A percentile compares a stretch with the other conserved stretches of the same genome.
phyloP scores from a whole-genome alignment of 2,888 invertebrate genomes.

The Ophion obscuratus region DNA sequence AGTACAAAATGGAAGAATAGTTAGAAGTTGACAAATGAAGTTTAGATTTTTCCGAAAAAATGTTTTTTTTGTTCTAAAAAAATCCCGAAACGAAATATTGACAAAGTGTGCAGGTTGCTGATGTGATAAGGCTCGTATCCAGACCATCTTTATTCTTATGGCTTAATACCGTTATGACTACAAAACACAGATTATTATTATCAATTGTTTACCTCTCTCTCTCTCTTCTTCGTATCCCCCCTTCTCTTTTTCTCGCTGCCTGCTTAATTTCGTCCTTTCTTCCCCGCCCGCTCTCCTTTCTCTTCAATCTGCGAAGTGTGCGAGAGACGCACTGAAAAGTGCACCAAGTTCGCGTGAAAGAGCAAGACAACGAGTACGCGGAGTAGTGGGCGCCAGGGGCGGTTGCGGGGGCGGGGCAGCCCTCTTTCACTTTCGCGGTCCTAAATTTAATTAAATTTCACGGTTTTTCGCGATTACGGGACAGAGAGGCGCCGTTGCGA shows the following conservation, averaged over 20 bases:
- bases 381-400: not conserved
- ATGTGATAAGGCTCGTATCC: slow-evolving; percentile 64
- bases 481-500: slow-evolving; percentile 78
- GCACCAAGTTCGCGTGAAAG: slow-evolving; percentile 21
- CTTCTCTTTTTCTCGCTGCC: slow-evolving; percentile 55
- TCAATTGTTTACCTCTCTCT: slow-evolving; percentile 74
- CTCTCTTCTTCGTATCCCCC: slow-evolving; percentile 68
- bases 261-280: too few species aligned
- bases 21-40: too few species aligned
- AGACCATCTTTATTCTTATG: slow-evolving; percentile 78
- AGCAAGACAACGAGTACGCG: not conserved
- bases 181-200: slow-evolving; percentile 81
- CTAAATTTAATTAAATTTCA: slow-evolving; percentile 84
- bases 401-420: slow-evolving; percentile 51
- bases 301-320: slow-evolving; percentile 52
- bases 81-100: too few species aligned
- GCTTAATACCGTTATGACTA: slow-evolving; percentile 80
- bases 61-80: too few species aligned
- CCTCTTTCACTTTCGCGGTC: slow-evolving; percentile 81
- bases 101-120: too few species aligned
- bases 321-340: slow-evolving; percentile 43
- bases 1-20: too few species aligned
- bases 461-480: slow-evolving; percentile 84
- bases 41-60: too few species aligned
- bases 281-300: slow-evolving; percentile 44